These are phyloP conservation scores for Drosophila funebris DNA, from an alignment of 1,140 invertebrate genomes.

Conservation along the genomic window DNA sequence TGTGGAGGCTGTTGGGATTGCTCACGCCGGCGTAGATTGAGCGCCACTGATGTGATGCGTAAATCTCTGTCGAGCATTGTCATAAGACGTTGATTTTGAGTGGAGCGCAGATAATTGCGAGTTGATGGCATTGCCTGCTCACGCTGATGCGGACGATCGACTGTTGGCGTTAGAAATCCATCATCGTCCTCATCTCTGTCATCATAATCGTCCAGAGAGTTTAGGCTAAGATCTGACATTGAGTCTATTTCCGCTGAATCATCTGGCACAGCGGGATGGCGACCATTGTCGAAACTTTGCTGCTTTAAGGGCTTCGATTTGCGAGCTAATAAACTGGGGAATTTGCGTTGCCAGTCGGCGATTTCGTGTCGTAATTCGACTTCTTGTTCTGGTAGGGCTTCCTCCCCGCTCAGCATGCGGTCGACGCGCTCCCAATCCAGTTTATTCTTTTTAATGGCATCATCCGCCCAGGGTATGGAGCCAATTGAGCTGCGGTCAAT, in stretches of 20 bases:
- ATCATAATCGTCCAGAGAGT: slow-evolving; percentile 61
- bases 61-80: slow-evolving; percentile 62
- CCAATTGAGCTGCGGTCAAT: slow-evolving; percentile 79
- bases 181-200: slow-evolving; percentile 62
- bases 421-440: slow-evolving; percentile 80
- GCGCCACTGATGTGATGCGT: slow-evolving; percentile 61
- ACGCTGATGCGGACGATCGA: slow-evolving; percentile 22
- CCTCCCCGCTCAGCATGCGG: slow-evolving; percentile 69
- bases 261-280: slow-evolving; percentile 1
- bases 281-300: slow-evolving; percentile 58
- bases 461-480: slow-evolving; percentile 82
- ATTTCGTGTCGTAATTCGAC: slow-evolving; percentile 75
- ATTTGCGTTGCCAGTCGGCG: slow-evolving; percentile 75
- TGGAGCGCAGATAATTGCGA: slow-evolving; percentile 38
- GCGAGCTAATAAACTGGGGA: slow-evolving; percentile 58
- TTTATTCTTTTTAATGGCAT: slow-evolving; percentile 82
- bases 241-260: slow-evolving; percentile 60
- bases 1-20: slow-evolving; percentile 41
- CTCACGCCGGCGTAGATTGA: slow-evolving; percentile 61
- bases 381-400: slow-evolving; percentile 62
- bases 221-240: slow-evolving; percentile 69
- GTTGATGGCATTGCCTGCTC: slow-evolving; percentile 21
- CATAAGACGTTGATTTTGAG: slow-evolving; percentile 54
- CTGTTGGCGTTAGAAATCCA: slow-evolving; percentile 67
- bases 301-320: slow-evolving; percentile 47